A percentile compares a stretch with the other conserved stretches of the same genome.
Evolutionary conservation across 2,797 vertebrate species (phyloP).

Genomic region (Malurus splendens): DNA sequence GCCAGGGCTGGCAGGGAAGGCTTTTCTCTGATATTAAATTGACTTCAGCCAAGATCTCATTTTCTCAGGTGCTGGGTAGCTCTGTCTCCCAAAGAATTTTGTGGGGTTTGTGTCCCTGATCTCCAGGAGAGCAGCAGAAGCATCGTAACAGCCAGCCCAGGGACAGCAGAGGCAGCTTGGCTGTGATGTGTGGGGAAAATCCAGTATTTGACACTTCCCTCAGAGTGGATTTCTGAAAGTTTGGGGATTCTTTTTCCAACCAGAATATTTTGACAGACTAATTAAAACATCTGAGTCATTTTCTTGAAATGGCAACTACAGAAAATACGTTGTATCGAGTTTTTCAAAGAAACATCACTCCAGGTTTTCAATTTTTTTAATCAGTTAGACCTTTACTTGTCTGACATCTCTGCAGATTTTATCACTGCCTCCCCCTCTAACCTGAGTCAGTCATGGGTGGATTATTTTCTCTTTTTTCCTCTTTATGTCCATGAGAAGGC

Average conservation of each 20-base stretch:
- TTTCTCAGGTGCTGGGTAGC: not conserved
- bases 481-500: not conserved
- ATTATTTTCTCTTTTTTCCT: not conserved
- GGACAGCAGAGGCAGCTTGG: not conserved
- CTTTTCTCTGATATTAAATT: not conserved
- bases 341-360: not conserved
- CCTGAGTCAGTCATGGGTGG: not conserved
- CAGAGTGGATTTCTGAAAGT: not conserved
- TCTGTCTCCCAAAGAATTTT: not conserved
- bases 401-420: not conserved
- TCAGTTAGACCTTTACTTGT: not conserved
- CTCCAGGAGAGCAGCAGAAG: not conserved
- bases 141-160: not conserved
- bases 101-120: not conserved
- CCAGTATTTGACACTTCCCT: not conserved
- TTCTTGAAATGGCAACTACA: not conserved
- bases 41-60: not conserved
- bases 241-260: not conserved
- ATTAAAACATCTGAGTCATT: conserved; percentile 27
- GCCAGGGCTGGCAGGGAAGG: not conserved
- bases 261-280: conserved; percentile 18
- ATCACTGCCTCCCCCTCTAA: not conserved
- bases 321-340: not conserved
- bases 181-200: not conserved
- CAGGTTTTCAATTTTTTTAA: not conserved